Conservation (phyloP, 2,113 vertebrate species). For the Spermophilus dauricus region DNA sequence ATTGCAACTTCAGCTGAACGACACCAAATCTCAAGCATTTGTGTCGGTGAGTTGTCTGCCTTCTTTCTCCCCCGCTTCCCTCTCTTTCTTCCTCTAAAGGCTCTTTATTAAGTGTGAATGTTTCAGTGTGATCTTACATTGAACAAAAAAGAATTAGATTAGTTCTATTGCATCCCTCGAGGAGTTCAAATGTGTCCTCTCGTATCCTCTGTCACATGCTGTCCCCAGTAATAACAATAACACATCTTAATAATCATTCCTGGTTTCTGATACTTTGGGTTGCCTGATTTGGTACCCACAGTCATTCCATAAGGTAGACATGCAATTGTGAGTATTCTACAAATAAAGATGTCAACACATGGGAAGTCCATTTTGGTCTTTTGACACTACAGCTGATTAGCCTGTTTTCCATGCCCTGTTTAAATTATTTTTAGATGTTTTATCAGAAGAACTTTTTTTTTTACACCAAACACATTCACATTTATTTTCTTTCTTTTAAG, state of each 20-base stretch:
- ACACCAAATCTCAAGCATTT: conserved; percentile 93
- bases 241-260: background rate
- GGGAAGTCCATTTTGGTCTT: background rate
- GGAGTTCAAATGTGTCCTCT: background rate
- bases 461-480: too few species aligned
- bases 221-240: background rate
- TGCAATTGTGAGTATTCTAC: background rate
- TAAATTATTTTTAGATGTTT: background rate
- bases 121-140: background rate
- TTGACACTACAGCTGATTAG: too few species aligned
- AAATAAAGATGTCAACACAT: background rate
- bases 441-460: background rate
- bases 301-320: background rate
- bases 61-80: background rate
- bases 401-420: background rate
- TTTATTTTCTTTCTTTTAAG: too few species aligned
- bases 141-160: background rate
- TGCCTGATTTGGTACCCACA: background rate
- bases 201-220: background rate
- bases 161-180: background rate
- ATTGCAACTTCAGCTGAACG: conserved; percentile 91
- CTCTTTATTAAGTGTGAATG: background rate
- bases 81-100: background rate
- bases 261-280: background rate
- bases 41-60: conserved; percentile 92